Evolutionary conservation across 2,888 invertebrate species (phyloP), one percentile per base, ranked within the genome.

Genomic region (Amphipoea oculea): DNA sequence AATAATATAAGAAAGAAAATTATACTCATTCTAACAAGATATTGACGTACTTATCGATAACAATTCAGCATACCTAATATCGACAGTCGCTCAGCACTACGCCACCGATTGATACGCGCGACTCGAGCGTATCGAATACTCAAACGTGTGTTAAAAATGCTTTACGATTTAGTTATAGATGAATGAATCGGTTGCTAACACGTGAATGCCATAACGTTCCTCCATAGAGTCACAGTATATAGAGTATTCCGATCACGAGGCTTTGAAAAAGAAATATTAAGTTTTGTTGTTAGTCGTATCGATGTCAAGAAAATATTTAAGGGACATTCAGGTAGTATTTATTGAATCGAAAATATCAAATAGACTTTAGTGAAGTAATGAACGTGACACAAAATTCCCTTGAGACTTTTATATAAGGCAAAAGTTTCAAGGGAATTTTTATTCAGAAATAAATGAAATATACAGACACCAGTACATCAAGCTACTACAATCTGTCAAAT

Each of bases 111-210:
- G 36, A 73, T 54, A 75, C 81, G 69, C 72, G 71, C n/a, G 72
- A 42, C 63, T 77, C 54, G n/a, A 75, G 76, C 77, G 67, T 85
- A 66, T 84, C 84, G 63, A 85, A 84, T 69, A 73, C 23, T 51
- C 51, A 48, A 40, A 76, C 77, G 84, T 80, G 76, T 84, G 72
- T 84, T 84, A 84, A 87, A 83, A 80, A 87, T 84, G 77, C 80
- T 80, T 80, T 84, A 80, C 77, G 45, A 84, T 84, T 84, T 84
- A 80, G 84, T 77, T 73, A 73, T 77, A 84, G 65, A 84, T 87
- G 80, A 84, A 83, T 83, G 83, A 62, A 75, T 68, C 12, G 45
- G 29, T 40, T 69, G 70, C 42, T 57, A 66, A 85, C 74, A 77
- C 73, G 74, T 72, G 65, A 76, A 79, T 83, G 72, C 84, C 66